Percentiles rank a stretch among this genome's conserved stretches.
phyloP scores from a whole-genome alignment of 2,888 invertebrate genomes.

The Disparrhopalites patrizii region DNA sequence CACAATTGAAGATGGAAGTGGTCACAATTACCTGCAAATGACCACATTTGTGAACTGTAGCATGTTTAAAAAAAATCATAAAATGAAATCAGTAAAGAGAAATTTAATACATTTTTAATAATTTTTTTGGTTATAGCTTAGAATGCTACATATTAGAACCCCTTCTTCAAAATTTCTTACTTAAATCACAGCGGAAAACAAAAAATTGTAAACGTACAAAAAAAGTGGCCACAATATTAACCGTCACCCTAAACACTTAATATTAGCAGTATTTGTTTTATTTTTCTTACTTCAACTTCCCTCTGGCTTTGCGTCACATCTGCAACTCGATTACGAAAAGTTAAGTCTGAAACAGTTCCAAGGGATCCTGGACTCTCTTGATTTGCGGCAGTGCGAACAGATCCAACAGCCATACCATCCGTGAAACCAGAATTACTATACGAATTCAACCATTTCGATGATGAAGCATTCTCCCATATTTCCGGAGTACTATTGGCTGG shows the following conservation, averaged over 20 bases:
- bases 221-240: too few relatives aligned
- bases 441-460: constrained; percentile 38
- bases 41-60: too few relatives aligned
- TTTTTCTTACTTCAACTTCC: constrained; percentile 45
- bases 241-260: neutral
- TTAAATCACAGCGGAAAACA: neutral
- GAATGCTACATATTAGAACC: too few relatives aligned
- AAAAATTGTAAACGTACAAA: neutral
- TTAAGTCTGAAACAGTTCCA: constrained; percentile 21
- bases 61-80: too few relatives aligned
- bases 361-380: constrained; percentile 10
- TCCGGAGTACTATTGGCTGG: constrained; percentile 29
- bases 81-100: too few relatives aligned
- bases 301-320: constrained; percentile 46
- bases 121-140: too few relatives aligned
- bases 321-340: constrained; percentile 23
- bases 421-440: constrained; percentile 22
- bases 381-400: constrained; percentile 13
- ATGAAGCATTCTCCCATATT: constrained; percentile 38
- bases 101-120: too few relatives aligned
- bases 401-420: constrained; percentile 37
- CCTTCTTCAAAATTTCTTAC: too few relatives aligned
- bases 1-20: too few relatives aligned
- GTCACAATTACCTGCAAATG: too few relatives aligned
- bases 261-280: neutral